These are phyloP conservation scores for Allenopithecus nigroviridis DNA, from an alignment of 2,797 vertebrate species.

Conservation along the genomic window DNA sequence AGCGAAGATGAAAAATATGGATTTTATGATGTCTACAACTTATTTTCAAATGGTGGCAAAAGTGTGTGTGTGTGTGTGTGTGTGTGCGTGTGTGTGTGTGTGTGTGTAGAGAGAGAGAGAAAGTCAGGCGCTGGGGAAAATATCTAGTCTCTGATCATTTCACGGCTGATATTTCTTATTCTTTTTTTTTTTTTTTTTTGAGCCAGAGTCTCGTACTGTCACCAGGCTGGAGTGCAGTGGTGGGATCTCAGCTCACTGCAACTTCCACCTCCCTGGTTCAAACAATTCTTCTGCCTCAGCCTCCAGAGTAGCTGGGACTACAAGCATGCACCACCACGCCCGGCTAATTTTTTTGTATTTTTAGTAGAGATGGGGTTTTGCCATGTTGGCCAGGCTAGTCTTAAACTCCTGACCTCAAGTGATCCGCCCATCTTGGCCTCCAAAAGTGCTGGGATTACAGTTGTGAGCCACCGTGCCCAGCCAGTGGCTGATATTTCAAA, in stretches of 20 bases:
- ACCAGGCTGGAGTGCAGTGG: background rate
- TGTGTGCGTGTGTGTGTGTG: background rate
- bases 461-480: background rate
- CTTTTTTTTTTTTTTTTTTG: too few species aligned
- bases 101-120: background rate
- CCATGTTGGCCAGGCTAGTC: background rate
- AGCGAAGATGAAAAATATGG: background rate
- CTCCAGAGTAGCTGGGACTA: background rate
- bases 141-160: background rate
- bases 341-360: background rate
- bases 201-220: accelerated
- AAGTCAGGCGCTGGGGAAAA: accelerated
- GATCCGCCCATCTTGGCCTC: background rate
- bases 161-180: too few species aligned
- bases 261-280: background rate
- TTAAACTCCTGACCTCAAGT: background rate
- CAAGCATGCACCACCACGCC: background rate
- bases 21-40: background rate
- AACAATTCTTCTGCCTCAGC: background rate
- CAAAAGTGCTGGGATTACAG: background rate
- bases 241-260: background rate
- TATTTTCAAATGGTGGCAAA: background rate
- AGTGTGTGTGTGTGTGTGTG: background rate
- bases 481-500: background rate
- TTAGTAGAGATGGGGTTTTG: background rate